Percentiles rank a stretch among this genome's conserved stretches.
Evolutionary conservation across 2,797 vertebrate species (phyloP).

Genomic region (Antrozous pallidus): DNA sequence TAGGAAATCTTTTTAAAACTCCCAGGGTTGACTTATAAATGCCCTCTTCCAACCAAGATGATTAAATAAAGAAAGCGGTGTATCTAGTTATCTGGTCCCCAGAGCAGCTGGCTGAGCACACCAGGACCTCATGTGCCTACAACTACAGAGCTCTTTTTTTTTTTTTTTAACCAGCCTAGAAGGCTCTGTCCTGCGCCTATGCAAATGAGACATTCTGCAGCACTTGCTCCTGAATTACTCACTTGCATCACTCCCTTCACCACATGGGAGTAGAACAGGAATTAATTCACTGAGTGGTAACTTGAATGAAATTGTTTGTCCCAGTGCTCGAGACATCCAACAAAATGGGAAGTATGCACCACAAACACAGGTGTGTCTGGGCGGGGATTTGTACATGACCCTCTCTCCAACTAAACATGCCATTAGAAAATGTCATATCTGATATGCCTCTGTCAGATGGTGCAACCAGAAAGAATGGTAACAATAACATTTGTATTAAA

Average conservation of each 20-base stretch:
- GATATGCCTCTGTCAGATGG: conserved; percentile 29
- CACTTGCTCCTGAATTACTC: conserved; percentile 44
- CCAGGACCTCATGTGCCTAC: background rate
- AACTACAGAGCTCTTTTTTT: background rate
- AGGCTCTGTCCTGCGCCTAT: background rate
- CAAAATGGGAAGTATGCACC: background rate
- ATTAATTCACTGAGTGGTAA: conserved; percentile 16
- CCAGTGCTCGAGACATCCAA: background rate
- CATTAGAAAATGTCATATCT: conserved; percentile 65
- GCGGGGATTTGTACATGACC: conserved; percentile 27
- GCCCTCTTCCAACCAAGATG: conserved; percentile 3
- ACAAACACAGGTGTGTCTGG: conserved; percentile 42
- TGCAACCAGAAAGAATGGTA: conserved; percentile 19
- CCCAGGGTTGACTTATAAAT: conserved; percentile 37
- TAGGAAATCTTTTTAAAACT: background rate
- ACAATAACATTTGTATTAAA: conserved; percentile 17
- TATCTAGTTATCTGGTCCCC: background rate
- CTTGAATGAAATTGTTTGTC: conserved; percentile 8
- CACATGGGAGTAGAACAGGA: background rate
- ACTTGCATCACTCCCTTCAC: background rate
- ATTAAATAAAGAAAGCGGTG: background rate
- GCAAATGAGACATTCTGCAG: conserved; percentile 44
- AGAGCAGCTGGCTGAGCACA: background rate
- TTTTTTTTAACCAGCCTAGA: background rate
- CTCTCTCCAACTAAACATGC: conserved; percentile 18